Percentiles rank a stretch among this genome's conserved stretches.
phyloP scores from a whole-genome alignment of 2,797 vertebrate species.

The Xenopus petersii region DNA sequence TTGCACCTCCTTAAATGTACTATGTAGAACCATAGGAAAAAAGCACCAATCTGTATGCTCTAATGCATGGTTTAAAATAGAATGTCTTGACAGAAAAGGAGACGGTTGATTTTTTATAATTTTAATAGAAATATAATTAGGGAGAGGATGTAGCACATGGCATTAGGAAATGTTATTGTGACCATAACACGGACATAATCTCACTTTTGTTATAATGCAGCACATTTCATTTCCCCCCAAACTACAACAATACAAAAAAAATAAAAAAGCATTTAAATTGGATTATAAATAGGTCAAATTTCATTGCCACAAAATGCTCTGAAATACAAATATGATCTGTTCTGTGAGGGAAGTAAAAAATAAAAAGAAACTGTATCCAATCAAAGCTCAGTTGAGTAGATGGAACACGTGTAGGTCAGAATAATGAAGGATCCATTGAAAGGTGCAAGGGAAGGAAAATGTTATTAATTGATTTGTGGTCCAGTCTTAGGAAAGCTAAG shows the following conservation, averaged over 20 bases:
- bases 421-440: too few relatives aligned
- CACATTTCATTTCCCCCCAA: background rate
- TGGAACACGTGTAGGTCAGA: too few relatives aligned
- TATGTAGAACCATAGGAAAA: too few relatives aligned
- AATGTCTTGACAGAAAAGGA: too few relatives aligned
- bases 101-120: background rate
- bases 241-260: conserved; percentile 19
- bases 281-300: conserved; percentile 43
- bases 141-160: conserved; percentile 23
- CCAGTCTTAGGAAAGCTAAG: conserved; percentile 12
- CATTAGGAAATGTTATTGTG: conserved; percentile 12
- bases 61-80: too few relatives aligned
- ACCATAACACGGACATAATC: conserved; percentile 4
- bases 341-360: background rate
- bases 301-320: conserved; percentile 36
- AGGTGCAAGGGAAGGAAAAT: background rate
- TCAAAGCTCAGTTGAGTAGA: too few relatives aligned
- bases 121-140: conserved; percentile 36
- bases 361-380: background rate
- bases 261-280: conserved; percentile 31
- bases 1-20: too few relatives aligned
- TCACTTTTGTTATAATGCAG: conserved; percentile 10
- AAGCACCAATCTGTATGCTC: too few relatives aligned
- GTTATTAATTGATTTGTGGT: background rate
- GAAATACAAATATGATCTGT: conserved; percentile 20